These are phyloP conservation scores for Margaritifera margaritifera DNA, from an alignment of 2,888 invertebrate species.

Conservation along the genomic window DNA sequence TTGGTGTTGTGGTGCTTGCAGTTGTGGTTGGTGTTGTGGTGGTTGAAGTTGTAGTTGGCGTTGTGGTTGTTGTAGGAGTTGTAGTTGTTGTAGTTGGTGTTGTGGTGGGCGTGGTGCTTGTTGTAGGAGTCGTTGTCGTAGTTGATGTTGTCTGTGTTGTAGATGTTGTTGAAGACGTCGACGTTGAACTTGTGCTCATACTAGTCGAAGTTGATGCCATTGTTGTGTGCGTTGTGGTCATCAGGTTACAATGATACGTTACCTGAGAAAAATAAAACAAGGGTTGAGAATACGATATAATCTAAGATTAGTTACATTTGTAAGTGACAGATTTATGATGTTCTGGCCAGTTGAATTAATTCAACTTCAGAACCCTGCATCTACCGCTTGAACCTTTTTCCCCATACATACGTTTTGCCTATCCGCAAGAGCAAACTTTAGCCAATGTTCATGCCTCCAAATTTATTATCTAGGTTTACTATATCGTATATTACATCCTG, in stretches of 20 bases:
- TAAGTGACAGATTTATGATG: too few species aligned
- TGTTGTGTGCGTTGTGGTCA: constrained; percentile 19
- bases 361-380: too few species aligned
- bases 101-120: constrained; percentile 2
- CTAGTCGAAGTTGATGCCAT: constrained; percentile 10
- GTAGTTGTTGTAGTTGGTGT: constrained; percentile 2
- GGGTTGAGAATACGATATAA: background rate
- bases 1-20: constrained; percentile 15
- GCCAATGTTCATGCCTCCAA: too few species aligned
- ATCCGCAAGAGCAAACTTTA: too few species aligned
- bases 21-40: constrained; percentile 14
- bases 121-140: constrained; percentile 4
- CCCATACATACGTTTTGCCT: too few species aligned
- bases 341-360: too few species aligned
- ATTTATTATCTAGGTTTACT: too few species aligned
- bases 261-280: constrained; percentile 16
- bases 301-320: too few species aligned
- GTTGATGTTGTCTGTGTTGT: constrained; percentile 4
- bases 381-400: too few species aligned
- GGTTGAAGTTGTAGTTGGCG: constrained; percentile 9
- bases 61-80: constrained; percentile 5
- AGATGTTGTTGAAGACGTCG: constrained; percentile 5
- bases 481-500: too few species aligned
- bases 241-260: constrained; percentile 23
- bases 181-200: constrained; percentile 3